A percentile compares a stretch with the other conserved stretches of the same genome.
Evolutionary conservation across 2,888 invertebrate species (phyloP).

Genomic region (Elmis aenea): DNA sequence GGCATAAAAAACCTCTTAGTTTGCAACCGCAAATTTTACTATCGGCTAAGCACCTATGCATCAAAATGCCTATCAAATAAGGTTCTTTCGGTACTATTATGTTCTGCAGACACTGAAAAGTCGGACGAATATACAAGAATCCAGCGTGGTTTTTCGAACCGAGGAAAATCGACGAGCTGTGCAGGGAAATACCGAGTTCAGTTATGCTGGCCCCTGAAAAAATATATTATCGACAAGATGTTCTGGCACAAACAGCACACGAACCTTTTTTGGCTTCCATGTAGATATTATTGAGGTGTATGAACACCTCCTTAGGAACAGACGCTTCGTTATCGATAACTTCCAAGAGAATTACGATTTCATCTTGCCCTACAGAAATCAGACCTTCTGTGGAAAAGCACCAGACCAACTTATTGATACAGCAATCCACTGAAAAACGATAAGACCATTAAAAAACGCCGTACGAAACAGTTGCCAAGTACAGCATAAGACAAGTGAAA

Average conservation of each 20-base stretch:
- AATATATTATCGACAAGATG: constrained; percentile 7
- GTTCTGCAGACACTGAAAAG: constrained; percentile 76
- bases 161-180: constrained; percentile 56
- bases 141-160: constrained; percentile 72
- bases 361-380: constrained; percentile 77
- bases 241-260: not conserved
- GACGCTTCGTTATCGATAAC: constrained; percentile 56
- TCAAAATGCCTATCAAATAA: constrained; percentile 70
- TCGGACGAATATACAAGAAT: constrained; percentile 74
- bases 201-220: constrained; percentile 61
- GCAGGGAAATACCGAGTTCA: constrained; percentile 65
- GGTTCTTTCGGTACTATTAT: constrained; percentile 68
- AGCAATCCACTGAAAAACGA: constrained; percentile 61
- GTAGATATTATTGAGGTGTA: constrained; percentile 68
- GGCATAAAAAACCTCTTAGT: constrained; percentile 11
- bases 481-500: too few relatives aligned
- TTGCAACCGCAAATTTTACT: too few relatives aligned
- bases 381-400: constrained; percentile 74
- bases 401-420: constrained; percentile 68
- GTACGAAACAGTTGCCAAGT: too few relatives aligned
- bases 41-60: constrained; percentile 58
- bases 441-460: not conserved
- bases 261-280: constrained; percentile 59
- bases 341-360: constrained; percentile 71
- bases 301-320: constrained; percentile 68